Evolutionary conservation across 2,888 invertebrate species (phyloP), one percentile per base, ranked within the genome.

Genomic region (Drosophila longiperda): DNA sequence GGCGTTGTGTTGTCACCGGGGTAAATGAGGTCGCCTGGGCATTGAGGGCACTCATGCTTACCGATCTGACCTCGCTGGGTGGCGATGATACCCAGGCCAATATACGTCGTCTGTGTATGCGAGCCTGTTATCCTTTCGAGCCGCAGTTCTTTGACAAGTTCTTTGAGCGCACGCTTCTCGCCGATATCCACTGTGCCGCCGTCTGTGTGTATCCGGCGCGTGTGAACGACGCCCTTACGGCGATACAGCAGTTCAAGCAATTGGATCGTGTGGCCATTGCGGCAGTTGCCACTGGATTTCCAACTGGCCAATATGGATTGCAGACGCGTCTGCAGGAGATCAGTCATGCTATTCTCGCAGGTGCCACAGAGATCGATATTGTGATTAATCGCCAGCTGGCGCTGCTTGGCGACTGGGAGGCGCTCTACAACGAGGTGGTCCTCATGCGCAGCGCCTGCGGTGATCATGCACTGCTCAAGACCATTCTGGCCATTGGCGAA

Each of bases 231-330:
- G 98, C 97, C 54, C 94, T 94, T 58, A 90, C 94, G 32, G 93
- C 94, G 12, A 92, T 97, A 3, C 92, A 94, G 61, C 93, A 94
- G 57, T 92, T 96, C 77, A 93, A 94, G 9, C 93, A 94, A 57
- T 80, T 91, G 29, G 92, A 94, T 8, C 92, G 94, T 63, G 95
- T 98, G 58, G 95, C 96, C 78, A 95, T 98, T 80, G 98, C 98
- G 34, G 96, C 97, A 83, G 99, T 99, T 80, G 99, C 99, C 15
- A 98, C 97, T 34, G 99, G 99, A 15, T 99, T 99, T 93, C 99
- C 99, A 15, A 96, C 97, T 67, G 99, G 99, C 0, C 97, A 98
- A 89, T 98, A 96, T 90, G 96, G 96, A 1, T 90, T 99, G 54
- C 93, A 95, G 87, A 95, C 97, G 3, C 95, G 98, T 61, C 91